Base-by-base conservation (phyloP, 1,140 invertebrate species). In the Homarus americanus region DNA sequence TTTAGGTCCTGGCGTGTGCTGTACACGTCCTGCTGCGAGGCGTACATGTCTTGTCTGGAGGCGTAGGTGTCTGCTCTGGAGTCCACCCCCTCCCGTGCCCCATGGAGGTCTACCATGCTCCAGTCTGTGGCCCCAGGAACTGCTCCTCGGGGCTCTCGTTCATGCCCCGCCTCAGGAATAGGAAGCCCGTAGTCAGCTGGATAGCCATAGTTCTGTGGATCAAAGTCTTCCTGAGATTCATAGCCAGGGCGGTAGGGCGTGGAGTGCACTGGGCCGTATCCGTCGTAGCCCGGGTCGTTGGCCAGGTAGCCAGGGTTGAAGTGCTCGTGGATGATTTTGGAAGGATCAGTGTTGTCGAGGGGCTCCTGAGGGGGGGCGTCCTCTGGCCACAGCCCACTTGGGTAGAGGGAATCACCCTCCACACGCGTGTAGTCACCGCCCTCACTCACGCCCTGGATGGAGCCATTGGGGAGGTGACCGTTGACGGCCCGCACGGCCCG, bases 111-210 rank as follows among this genome's bases (percentile, higher is more conserved):
- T 12, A 49, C 44, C 49, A 89, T 84, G 66, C 73, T 84, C 63
- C 76, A 91, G 41, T 87, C 76, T 44, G 28, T n/a, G 2, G 41
- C 58, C 53, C 84, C 66, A 72, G 80, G 84, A 40, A 53, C 72
- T 20, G 20, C 53, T 5, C 44, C 44, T 3, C n/a, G 72, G 20
- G 44, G 53, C 9, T 86, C 75, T 32, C 63, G 63, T 28, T 28
- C 63, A 3, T 66, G 44, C 12, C 78, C 85, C 15, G 84, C 93
- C 76, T 93, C 94, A 49, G 95, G 95, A 92, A 97, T 95, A 0
- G 97, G 97, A 93, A 97, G 94, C 10, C 96, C 96, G 93, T 97
- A 97, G 94, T 98, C 97, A 15, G 96, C 94, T 0, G 97, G 96
- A 94, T 97, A 98, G 28, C 94, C 92, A 78, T 92, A 92, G 15